Evolutionary conservation across 1,140 invertebrate genomes (phyloP), one percentile per base, ranked within the genome.

Genomic region (Panonychus citri): DNA sequence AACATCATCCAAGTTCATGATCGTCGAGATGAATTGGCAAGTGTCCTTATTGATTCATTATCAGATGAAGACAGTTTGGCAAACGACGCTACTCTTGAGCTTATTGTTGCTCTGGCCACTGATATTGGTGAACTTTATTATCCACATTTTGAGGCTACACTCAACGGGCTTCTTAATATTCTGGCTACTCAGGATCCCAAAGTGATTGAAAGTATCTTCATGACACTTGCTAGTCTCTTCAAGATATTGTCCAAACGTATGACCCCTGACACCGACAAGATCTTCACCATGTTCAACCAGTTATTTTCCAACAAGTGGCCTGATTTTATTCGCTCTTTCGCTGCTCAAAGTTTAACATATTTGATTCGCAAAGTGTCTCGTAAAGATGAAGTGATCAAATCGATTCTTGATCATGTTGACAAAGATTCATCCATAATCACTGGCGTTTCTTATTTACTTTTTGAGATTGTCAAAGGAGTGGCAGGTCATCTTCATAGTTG

Each of bases 271-370:
- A 77, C 90, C 46, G 72, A 77, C 40, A 73, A 74, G n/a, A 40
- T 64, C 49, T 56, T 59, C 48, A 15, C 13, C 1, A 24, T 55
- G 2, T 24, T 17, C 12, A 30, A 51, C 42, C 25, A 54, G 5
- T 43, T 59, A 12, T 42, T 40, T 19, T n/a, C 34, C 17, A 77
- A 80, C 49, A 70, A 72, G 4, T 74, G 77, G 60, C 82, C 82
- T 54, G 73, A 77, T 53, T 86, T 89, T 65, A 79, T 93, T n/a
- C 80, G 81, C 60, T 81, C 81, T 66, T 93, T 93, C 76, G 85
- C 86, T n/a, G 83, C 85, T 1, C 85, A 93, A 70, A 85, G 84
- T 71, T 91, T 94, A 74, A 80, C 86, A 15, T 91, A 87, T 73
- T 79, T 93, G 1, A 81, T 85, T 8, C 72, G 87, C 59, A 90